Conservation (phyloP, 2,113 vertebrate species). For the Ptilonorhynchus violaceus region DNA sequence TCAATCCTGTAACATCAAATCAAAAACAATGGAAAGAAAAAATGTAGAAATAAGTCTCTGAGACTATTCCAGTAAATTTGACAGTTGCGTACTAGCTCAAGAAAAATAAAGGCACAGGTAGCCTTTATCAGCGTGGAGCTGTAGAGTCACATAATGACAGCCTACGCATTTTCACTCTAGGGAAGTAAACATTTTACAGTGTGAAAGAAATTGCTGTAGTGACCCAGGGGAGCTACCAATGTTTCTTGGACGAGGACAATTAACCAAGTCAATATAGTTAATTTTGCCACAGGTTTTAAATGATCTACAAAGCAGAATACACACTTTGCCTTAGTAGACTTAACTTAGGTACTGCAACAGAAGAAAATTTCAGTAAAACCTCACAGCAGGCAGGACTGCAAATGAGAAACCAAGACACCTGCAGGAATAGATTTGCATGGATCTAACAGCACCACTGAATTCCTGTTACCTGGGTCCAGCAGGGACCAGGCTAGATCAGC, state of each 20-base stretch:
- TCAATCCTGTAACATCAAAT: neutral
- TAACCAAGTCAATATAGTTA: conserved; percentile 47
- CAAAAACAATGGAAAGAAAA: neutral
- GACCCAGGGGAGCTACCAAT: neutral
- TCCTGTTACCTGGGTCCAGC: neutral
- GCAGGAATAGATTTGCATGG: neutral
- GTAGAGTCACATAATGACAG: neutral
- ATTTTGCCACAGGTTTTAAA: conserved; percentile 48
- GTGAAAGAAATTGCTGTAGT: neutral
- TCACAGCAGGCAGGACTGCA: neutral
- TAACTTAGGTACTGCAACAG: neutral
- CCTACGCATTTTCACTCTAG: neutral
- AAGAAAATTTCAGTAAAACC: neutral
- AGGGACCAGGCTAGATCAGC: neutral
- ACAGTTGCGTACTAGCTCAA: neutral
- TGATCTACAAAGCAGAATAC: conserved; percentile 12
- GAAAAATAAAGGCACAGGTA: neutral
- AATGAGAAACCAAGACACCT: neutral
- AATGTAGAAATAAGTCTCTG: neutral
- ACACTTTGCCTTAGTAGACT: neutral
- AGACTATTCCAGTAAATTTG: neutral
- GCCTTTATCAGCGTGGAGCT: neutral
- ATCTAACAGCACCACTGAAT: neutral
- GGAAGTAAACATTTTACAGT: neutral
- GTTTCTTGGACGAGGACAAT: conserved; percentile 19